A percentile compares a stretch with the other conserved stretches of the same genome.
These are phyloP conservation scores for Caretta caretta DNA, from an alignment of 2,113 vertebrate species.

Conservation along the genomic window DNA sequence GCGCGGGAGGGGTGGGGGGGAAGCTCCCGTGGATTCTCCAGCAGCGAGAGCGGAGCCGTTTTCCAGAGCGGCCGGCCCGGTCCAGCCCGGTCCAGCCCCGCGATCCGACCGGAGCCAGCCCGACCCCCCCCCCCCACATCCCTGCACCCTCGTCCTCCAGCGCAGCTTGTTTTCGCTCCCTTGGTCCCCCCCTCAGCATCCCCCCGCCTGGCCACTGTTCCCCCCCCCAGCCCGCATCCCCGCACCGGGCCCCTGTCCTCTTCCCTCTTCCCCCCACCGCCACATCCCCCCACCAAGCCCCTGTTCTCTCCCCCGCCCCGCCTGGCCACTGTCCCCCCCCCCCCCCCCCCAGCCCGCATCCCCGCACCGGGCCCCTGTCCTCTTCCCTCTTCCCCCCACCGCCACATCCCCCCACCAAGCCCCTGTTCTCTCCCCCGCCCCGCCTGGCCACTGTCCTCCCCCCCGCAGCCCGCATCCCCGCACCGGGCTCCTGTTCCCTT, in stretches of 20 bases:
- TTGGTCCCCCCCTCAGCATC: background rate
- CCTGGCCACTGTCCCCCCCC: too few relatives aligned
- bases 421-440: background rate
- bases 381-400: background rate
- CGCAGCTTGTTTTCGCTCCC: background rate
- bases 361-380: background rate
- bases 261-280: background rate
- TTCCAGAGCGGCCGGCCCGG: background rate
- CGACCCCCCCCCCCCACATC: background rate
- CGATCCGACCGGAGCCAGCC: conserved; percentile 43
- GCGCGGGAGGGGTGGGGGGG: conserved; percentile 26
- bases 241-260: background rate
- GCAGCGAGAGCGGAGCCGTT: background rate
- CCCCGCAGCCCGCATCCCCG: too few relatives aligned
- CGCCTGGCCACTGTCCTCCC: too few relatives aligned
- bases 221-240: background rate
- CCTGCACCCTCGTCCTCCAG: conserved; percentile 40
- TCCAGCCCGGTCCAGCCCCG: conserved; percentile 41
- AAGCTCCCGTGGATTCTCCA: background rate
- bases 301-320: background rate
- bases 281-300: background rate
- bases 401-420: background rate
- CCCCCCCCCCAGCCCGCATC: background rate
- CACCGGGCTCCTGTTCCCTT: background rate
- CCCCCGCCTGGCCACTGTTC: background rate